Evolutionary conservation across 2,113 vertebrate species (phyloP), one percentile per base, ranked within the genome.

Genomic region (Brachypteracias leptosomus): DNA sequence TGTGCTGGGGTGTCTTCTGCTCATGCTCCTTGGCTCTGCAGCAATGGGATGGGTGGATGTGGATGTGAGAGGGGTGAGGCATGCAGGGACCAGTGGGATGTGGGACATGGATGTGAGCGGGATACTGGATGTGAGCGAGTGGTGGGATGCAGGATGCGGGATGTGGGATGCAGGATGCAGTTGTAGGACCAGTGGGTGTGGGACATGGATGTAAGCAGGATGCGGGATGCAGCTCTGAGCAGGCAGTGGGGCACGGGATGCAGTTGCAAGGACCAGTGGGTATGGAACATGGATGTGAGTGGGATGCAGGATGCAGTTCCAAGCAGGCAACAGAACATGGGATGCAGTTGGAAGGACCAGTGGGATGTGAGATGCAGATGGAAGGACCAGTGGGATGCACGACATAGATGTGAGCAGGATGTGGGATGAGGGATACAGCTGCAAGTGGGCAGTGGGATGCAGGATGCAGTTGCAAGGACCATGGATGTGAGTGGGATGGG

Each of bases 61-160:
- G 26, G 68, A 6, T 3, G 15, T 4, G 1, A 8, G 46, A 46
- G 21, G 2, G 46, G n/a, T n/a, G n/a, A n/a, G n/a, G n/a, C n/a
- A 42, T 19, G 31, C n/a, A 35, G 35, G n/a, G 58, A 59, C n/a
- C 57, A 33, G 46, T 1, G 1, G 58, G 91, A 40, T 19, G 29
- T 11, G 51, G 35, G 46, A 11, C 31, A 1, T 47, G 47, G 47
- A 16, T 14, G 47, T 24, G 8, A 58, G 55, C 26, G 16, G n/a
- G n/a, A n/a, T n/a, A n/a, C n/a, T 47, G 47, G 47, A 16, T 14
- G 47, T 24, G 8, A 58, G 55, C 26, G 16, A 13, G 10, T 18
- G 12, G 10, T 42, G 38, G 61, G 61, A 61, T 38, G 40, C 3
- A 29, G 38, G 62, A 31, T 21, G 40, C 62, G 13, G 70, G 16